Evolutionary conservation across 2,797 vertebrate species (phyloP).

Genomic region (Pangasius sanitwongsei): DNA sequence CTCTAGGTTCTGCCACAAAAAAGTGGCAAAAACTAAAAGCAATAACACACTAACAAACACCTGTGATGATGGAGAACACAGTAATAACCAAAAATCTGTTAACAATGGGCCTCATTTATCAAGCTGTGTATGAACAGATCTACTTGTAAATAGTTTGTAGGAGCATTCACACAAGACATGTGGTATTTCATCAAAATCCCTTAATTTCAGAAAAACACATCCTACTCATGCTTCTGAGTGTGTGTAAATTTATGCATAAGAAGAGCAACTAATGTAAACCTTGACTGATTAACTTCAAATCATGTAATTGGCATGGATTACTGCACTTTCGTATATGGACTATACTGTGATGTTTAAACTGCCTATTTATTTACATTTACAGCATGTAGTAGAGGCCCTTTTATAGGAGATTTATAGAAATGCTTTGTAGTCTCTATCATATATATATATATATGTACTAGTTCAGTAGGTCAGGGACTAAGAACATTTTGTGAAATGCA

Average conservation of each 20-base stretch:
- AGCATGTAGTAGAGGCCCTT: too few relatives aligned
- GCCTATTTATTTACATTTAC: background rate
- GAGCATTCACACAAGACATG: background rate
- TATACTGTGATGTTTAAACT: background rate
- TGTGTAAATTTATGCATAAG: background rate
- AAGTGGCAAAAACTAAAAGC: background rate
- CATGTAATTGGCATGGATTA: background rate
- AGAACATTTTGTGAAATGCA: too few relatives aligned
- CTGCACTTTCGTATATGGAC: background rate
- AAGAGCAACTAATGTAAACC: background rate
- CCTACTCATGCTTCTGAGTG: background rate
- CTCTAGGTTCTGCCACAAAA: background rate
- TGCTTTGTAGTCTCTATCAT: too few relatives aligned
- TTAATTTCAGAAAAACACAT: background rate
- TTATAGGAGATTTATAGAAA: too few relatives aligned
- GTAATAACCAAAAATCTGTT: background rate
- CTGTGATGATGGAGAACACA: background rate
- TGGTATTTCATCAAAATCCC: background rate
- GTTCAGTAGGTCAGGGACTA: too few relatives aligned
- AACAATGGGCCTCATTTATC: background rate
- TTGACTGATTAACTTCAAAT: background rate
- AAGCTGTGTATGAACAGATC: background rate
- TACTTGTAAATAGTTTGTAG: too few relatives aligned
- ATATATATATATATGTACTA: too few relatives aligned
- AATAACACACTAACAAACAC: background rate